phyloP scores from a whole-genome alignment of 2,113 vertebrate species.

The Elanoides forficatus region DNA sequence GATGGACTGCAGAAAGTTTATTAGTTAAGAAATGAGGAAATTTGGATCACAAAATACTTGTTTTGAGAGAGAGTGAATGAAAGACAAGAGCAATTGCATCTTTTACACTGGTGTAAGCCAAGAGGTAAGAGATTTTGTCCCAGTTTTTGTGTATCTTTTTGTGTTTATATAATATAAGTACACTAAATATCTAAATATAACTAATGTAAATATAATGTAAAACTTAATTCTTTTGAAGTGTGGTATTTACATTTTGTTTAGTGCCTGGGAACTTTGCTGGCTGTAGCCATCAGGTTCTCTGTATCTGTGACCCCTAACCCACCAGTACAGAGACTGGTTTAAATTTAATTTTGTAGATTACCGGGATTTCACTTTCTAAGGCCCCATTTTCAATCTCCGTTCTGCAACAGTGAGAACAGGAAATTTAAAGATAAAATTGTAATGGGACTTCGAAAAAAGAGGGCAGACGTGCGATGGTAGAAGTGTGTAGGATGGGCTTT shows the following conservation, averaged over 20 bases:
- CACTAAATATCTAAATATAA: not conserved
- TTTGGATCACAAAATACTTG: not conserved
- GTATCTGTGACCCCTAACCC: rapidly evolving
- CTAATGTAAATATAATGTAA: not conserved
- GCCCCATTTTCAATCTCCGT: not conserved
- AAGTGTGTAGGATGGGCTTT: not conserved
- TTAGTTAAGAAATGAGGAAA: not conserved
- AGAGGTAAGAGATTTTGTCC: not conserved
- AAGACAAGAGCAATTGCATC: not conserved
- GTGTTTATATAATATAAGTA: not conserved
- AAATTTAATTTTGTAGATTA: not conserved
- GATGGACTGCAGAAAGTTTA: not conserved
- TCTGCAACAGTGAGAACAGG: not conserved
- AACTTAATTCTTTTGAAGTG: not conserved
- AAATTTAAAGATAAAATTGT: not conserved
- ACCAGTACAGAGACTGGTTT: not conserved
- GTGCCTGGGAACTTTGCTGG: not conserved
- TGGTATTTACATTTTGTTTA: not conserved
- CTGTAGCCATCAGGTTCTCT: not conserved
- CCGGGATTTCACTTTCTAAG: not conserved
- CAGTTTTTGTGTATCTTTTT: not conserved
- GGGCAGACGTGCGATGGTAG: no score
- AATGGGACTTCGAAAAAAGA: not conserved
- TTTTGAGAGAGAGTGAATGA: not conserved
- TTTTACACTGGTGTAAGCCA: not conserved